Conservation (phyloP, 2,797 vertebrate species). For the Pipistrellus pygmaeus region DNA sequence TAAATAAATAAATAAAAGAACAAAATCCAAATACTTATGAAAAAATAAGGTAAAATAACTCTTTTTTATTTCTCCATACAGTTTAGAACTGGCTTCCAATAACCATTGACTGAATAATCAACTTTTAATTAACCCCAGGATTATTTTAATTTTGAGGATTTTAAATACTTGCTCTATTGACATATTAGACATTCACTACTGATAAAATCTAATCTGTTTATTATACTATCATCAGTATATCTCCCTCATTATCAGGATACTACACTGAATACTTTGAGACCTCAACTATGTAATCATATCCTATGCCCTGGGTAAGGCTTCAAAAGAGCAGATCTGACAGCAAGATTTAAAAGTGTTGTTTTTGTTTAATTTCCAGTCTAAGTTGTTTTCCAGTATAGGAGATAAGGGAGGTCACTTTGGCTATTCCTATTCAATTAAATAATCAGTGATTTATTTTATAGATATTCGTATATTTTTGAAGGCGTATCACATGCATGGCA, state of each 20-base stretch:
- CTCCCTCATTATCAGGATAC: not conserved
- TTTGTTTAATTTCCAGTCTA: not conserved
- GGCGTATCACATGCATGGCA: not conserved
- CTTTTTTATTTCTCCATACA: not conserved
- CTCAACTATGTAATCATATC: not conserved
- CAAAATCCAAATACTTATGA: not conserved
- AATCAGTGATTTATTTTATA: not conserved
- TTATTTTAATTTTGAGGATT: constrained; percentile 49
- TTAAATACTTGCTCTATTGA: constrained; percentile 57
- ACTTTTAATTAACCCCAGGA: constrained; percentile 61
- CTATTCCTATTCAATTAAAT: constrained; percentile 8
- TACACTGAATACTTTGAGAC: not conserved
- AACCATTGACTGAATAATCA: constrained; percentile 59
- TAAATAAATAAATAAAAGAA: not conserved
- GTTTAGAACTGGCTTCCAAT: constrained; percentile 57
- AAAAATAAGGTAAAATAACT: constrained; percentile 20
- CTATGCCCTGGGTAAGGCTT: not conserved
- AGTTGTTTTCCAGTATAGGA: not conserved
- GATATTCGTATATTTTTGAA: not conserved
- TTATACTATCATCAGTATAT: not conserved
- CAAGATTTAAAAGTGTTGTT: not conserved
- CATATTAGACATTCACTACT: constrained; percentile 40
- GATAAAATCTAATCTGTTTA: not conserved
- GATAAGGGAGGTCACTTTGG: not conserved
- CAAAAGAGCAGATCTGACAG: not conserved